These are phyloP conservation scores for Protobothrops mucrosquamatus DNA, from an alignment of 2,113 vertebrate species.

Conservation along the genomic window DNA sequence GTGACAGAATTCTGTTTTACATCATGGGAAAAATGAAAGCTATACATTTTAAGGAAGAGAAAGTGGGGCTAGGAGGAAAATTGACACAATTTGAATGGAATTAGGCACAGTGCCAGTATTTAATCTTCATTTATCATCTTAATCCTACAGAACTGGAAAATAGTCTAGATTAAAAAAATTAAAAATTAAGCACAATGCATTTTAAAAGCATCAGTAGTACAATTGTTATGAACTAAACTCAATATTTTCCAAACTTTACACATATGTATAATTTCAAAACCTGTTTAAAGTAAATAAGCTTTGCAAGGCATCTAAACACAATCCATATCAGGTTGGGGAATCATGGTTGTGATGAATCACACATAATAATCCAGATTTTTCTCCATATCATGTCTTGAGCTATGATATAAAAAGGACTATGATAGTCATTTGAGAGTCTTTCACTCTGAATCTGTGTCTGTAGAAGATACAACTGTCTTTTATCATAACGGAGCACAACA, in stretches of 20 bases:
- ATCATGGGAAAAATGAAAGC: background rate
- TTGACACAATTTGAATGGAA: background rate
- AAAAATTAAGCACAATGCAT: background rate
- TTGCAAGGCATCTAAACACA: background rate
- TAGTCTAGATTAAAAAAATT: background rate
- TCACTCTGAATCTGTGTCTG: background rate
- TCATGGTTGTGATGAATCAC: background rate
- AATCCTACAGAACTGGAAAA: background rate
- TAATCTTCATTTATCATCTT: background rate
- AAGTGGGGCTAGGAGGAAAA: too few relatives aligned
- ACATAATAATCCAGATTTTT: background rate
- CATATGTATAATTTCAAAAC: background rate
- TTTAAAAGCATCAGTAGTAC: background rate
- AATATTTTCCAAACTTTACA: background rate
- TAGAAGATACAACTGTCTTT: background rate
- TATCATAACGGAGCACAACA: background rate
- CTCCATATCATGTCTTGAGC: background rate
- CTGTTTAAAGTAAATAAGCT: background rate
- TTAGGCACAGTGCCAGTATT: background rate
- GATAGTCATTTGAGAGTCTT: background rate
- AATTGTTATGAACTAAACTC: background rate
- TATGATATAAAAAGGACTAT: background rate
- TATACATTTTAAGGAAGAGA: background rate
- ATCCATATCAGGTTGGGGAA: background rate
- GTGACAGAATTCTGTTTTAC: background rate